These are phyloP conservation scores for Psettodes erumei DNA, from an alignment of 2,113 vertebrate species.

Conservation along the genomic window DNA sequence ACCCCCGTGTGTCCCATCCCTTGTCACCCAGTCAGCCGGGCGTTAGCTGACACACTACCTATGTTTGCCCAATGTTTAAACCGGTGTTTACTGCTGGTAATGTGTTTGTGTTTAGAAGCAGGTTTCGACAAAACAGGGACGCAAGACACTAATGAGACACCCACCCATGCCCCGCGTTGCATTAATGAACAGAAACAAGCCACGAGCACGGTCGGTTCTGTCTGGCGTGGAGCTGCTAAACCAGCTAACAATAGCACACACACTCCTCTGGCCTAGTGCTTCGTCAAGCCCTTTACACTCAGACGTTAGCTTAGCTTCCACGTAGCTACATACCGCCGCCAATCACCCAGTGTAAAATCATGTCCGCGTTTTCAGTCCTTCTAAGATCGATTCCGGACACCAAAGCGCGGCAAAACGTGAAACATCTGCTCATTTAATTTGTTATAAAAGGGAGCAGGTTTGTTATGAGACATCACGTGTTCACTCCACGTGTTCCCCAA, in stretches of 20 bases:
- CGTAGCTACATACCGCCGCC: not conserved
- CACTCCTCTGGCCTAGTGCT: constrained; percentile 61
- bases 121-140: constrained; percentile 3
- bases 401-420: accelerated
- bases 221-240: constrained; percentile 31
- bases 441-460: constrained; percentile 44
- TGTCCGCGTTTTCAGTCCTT: too few relatives aligned
- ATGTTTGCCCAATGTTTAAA: constrained; percentile 20
- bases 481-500: constrained; percentile 82
- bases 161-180: constrained; percentile 20
- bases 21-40: constrained; percentile 2
- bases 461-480: constrained; percentile 82
- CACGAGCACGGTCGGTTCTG: not conserved
- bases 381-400: accelerated
- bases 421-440: constrained; percentile 22
- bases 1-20: not conserved
- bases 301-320: constrained; percentile 59
- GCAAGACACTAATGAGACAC: not conserved
- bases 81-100: constrained; percentile 18
- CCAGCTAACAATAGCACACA: constrained; percentile 74
- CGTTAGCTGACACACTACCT: not conserved
- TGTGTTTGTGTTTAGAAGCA: not conserved
- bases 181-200: constrained; percentile 19
- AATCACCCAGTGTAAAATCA: not conserved
- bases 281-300: constrained; percentile 43